Conservation (phyloP, 2,888 invertebrate species). For the Ptychoptera albimana region DNA sequence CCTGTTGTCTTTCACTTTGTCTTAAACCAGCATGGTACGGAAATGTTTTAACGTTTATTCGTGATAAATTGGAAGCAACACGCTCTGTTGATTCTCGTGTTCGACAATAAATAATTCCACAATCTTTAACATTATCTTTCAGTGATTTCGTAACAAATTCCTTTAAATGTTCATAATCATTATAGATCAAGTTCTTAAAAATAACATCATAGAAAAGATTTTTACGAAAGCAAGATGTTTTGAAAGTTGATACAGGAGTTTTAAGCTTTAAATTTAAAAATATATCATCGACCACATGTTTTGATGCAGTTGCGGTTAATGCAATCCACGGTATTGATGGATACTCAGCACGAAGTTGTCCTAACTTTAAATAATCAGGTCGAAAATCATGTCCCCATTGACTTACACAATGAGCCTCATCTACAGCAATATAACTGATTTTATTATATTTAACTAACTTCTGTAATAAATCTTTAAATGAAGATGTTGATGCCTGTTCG, state of each 20-base stretch:
- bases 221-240: constrained; percentile 74
- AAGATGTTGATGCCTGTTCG: constrained; percentile 76
- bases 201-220: constrained; percentile 92
- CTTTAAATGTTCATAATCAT: constrained; percentile 66
- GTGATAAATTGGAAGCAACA: constrained; percentile 57
- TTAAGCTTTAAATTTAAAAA: constrained; percentile 51
- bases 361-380: constrained; percentile 85
- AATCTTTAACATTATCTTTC: constrained; percentile 34
- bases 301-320: constrained; percentile 84
- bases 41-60: constrained; percentile 55
- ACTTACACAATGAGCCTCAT: constrained; percentile 96
- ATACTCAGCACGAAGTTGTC: constrained; percentile 44
- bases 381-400: constrained; percentile 99
- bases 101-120: constrained; percentile 90
- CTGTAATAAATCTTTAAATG: constrained; percentile 50
- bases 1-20: constrained; percentile 50
- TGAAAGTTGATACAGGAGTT: constrained; percentile 55
- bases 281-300: constrained; percentile 70
- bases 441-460: constrained; percentile 58
- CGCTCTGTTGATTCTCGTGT: constrained; percentile 82
- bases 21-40: constrained; percentile 86
- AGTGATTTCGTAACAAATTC: constrained; percentile 54
- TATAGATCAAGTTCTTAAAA: constrained; percentile 68
- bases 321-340: constrained; percentile 72
- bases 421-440: constrained; percentile 81